Evolutionary conservation across 2,888 invertebrate species (phyloP).

Genomic region (Ypsolopha sequella): DNA sequence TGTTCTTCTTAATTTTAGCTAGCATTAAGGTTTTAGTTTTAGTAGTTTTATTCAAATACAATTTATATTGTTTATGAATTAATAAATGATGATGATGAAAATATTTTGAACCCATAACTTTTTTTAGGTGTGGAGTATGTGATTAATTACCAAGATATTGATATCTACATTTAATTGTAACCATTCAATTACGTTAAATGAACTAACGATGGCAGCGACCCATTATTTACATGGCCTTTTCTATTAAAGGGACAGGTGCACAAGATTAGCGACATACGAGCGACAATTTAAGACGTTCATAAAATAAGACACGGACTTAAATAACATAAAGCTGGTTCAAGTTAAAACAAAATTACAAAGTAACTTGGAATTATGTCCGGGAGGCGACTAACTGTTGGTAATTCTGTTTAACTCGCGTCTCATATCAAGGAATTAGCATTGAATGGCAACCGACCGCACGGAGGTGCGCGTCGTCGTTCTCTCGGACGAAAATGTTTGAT

Average conservation of each 20-base stretch:
- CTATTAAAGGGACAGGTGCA: constrained; percentile 5
- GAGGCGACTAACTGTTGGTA: constrained; percentile 69
- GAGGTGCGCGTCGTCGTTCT: not conserved
- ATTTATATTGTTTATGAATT: no score
- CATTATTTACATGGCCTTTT: not conserved
- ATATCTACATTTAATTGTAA: no score
- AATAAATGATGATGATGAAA: no score
- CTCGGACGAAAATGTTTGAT: not conserved
- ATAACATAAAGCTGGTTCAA: constrained; percentile 3
- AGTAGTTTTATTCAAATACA: no score
- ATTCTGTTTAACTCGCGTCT: constrained; percentile 60
- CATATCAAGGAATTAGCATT: constrained; percentile 66
- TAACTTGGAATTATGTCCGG: constrained; percentile 55
- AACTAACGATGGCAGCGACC: no score
- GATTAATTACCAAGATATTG: no score
- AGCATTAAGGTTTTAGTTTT: no score
- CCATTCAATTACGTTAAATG: no score
- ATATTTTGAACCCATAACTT: no score
- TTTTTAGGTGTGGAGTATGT: no score
- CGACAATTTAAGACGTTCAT: constrained; percentile 6
- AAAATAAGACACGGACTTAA: constrained; percentile 4
- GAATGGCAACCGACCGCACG: constrained; percentile 33
- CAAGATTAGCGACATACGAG: constrained; percentile 2
- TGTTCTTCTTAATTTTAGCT: no score
- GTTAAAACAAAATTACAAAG: constrained; percentile 18